Evolutionary conservation across 2,797 vertebrate genomes (phyloP).

Genomic region (Gadopsis bispinosus): DNA sequence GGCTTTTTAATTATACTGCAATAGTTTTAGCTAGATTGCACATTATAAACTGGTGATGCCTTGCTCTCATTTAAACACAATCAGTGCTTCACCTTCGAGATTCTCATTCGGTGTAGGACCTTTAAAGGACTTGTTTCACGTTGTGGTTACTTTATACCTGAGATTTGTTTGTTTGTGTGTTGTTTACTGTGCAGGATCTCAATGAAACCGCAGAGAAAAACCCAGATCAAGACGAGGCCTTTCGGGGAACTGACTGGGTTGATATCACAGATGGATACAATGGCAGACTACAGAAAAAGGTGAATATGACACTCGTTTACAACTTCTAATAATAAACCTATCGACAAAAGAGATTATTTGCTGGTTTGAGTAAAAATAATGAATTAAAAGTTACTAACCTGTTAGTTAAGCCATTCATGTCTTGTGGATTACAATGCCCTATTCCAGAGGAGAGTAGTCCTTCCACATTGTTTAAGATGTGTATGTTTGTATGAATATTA

Average conservation of each 20-base stretch:
- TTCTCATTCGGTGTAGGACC: not conserved
- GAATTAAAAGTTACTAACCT: not conserved
- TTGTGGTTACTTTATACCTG: not conserved
- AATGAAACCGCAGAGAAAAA: constrained; percentile 83
- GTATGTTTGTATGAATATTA: not conserved
- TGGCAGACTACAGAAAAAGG: constrained; percentile 85
- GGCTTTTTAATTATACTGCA: not conserved
- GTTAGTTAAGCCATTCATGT: not conserved
- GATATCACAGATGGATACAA: constrained; percentile 90
- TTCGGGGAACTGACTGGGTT: constrained; percentile 91
- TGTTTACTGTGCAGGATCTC: constrained; percentile 84
- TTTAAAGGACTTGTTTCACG: not conserved
- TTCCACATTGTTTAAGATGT: not conserved
- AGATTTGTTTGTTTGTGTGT: constrained; percentile 45
- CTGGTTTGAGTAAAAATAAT: not conserved
- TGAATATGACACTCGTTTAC: constrained; percentile 41
- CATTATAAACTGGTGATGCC: not conserved
- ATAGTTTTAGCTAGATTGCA: not conserved
- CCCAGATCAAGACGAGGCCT: constrained; percentile 86
- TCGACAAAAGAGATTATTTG: not conserved
- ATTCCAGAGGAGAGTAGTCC: not conserved
- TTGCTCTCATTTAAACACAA: not conserved
- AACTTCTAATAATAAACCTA: not conserved
- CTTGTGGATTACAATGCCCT: not conserved
- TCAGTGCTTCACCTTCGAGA: not conserved